phyloP scores from a whole-genome alignment of 2,888 invertebrate genomes.

The Arge pagana region DNA sequence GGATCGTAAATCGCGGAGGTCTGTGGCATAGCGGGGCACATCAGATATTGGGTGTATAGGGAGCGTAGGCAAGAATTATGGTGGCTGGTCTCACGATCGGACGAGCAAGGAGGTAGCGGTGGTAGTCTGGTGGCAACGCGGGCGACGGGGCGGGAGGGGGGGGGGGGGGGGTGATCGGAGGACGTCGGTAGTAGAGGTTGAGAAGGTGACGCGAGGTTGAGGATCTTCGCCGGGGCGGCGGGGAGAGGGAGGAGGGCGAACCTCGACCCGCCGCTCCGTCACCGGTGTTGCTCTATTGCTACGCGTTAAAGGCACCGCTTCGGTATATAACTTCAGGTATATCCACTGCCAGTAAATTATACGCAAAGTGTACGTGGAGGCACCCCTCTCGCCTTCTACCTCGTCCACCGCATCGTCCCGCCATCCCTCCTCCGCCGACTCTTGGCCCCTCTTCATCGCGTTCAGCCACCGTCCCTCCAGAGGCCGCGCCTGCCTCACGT shows the following conservation, averaged over 20 bases:
- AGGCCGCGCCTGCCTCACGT: slow-evolving; percentile 57
- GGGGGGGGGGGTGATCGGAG: too few relatives aligned
- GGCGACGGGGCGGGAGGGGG: too few relatives aligned
- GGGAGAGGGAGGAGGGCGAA: slow-evolving; percentile 14
- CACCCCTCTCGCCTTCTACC: slow-evolving; percentile 34
- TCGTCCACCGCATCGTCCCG: neutral
- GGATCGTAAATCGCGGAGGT: slow-evolving; percentile 42
- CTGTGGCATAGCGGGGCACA: slow-evolving; percentile 41
- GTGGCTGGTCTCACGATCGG: slow-evolving; percentile 39
- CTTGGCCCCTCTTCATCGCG: slow-evolving; percentile 31
- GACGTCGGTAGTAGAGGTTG: too few relatives aligned
- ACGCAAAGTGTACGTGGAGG: slow-evolving; percentile 57
- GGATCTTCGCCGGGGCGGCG: too few relatives aligned
- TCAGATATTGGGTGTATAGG: slow-evolving; percentile 46
- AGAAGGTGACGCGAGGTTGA: too few relatives aligned
- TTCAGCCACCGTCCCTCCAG: slow-evolving; percentile 37
- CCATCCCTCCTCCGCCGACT: slow-evolving; percentile 24
- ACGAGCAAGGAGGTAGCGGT: slow-evolving; percentile 13
- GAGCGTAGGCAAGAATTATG: slow-evolving; percentile 45
- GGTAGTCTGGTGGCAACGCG: slow-evolving; percentile 24
- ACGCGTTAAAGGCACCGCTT: slow-evolving; percentile 35
- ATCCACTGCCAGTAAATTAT: slow-evolving; percentile 58
- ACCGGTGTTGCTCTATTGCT: slow-evolving; percentile 33
- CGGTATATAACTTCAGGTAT: slow-evolving; percentile 56
- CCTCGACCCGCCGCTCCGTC: slow-evolving; percentile 7